Evolutionary conservation across 1,140 invertebrate species (phyloP), one percentile per base, ranked within the genome.

Genomic region (Pararge aegeria): DNA sequence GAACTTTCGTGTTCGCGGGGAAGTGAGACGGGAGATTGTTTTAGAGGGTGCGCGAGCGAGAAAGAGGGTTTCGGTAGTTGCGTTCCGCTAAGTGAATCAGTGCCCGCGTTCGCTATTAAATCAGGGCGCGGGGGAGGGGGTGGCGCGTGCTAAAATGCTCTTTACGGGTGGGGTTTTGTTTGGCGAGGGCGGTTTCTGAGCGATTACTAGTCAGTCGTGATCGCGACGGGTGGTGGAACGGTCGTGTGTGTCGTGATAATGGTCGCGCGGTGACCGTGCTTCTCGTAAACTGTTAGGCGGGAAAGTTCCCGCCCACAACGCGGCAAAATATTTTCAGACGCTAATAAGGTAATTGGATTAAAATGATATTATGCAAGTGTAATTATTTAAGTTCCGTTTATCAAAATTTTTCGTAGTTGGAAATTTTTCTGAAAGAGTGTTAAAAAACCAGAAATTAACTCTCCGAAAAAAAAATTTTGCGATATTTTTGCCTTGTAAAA

Each of bases 11-110:
- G 38, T 52, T 42, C 37, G 51, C 12, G 60, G 6, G 53, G 16
- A 69, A 76, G 49, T 59, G 57, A 61, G 72, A 61, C 7, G 38
- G 53, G 10, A 21, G 52, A 52, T 16, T 48, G 58, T 51, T 34
- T 70, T 61, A 54, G 30, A 15, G 63, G 60, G 58, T 54, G 63
- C 54, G 55, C 42, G 74, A 75, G 69, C 29, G 77, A 87, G 73
- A 62, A 75, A 81, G 84, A 81, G 63, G 61, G 66, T 63, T 58
- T 64, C 59, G 64, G 75, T 78, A 80, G 81, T 86, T 80, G 86
- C 78, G 83, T 87, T 87, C 81, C 70, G 75, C 70, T 89, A 89
- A 89, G 79, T 89, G 87, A 89, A 89, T 89, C 87, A 89, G 84
- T 89, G 87, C 84, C 84, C 82, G 83, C 84, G 86, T 71, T 81